Percentiles rank a stretch among this genome's conserved stretches.
Conservation (phyloP, 2,797 vertebrate species). For the Sciurus vulgaris region DNA sequence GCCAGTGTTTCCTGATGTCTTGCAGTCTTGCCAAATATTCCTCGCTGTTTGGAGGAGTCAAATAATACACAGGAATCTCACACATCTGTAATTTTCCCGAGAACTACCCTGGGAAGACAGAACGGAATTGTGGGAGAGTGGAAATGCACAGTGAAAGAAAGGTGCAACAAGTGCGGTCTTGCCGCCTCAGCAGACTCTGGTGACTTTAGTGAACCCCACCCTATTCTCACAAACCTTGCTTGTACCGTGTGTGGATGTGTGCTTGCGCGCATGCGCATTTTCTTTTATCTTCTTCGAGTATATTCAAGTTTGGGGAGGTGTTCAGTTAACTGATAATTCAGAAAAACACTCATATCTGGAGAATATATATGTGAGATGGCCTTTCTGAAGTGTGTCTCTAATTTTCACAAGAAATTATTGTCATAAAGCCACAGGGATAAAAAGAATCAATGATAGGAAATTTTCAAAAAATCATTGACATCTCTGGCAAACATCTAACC, state of each 20-base stretch:
- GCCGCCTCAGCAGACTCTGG: not conserved
- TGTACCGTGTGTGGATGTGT: no score
- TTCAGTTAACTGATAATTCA: not conserved
- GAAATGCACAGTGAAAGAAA: not conserved
- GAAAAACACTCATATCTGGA: not conserved
- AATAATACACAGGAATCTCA: not conserved
- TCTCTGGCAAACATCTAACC: not conserved
- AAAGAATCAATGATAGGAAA: not conserved
- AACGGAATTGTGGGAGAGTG: not conserved
- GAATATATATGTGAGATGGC: not conserved
- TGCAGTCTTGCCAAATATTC: not conserved
- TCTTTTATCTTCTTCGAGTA: not conserved
- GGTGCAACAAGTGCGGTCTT: not conserved
- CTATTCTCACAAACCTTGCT: not conserved
- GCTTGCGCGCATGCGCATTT: no score
- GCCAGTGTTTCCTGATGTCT: not conserved
- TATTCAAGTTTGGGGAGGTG: not conserved
- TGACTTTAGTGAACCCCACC: constrained; percentile 13
- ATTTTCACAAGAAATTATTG: not conserved
- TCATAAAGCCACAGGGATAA: not conserved
- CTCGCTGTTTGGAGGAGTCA: not conserved
- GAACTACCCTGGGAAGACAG: not conserved
- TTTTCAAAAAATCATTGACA: not conserved
- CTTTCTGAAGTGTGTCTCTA: not conserved
- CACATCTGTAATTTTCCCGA: not conserved